These are phyloP conservation scores for Chelonus formosanus DNA, from an alignment of 2,888 invertebrate species.

Conservation along the genomic window DNA sequence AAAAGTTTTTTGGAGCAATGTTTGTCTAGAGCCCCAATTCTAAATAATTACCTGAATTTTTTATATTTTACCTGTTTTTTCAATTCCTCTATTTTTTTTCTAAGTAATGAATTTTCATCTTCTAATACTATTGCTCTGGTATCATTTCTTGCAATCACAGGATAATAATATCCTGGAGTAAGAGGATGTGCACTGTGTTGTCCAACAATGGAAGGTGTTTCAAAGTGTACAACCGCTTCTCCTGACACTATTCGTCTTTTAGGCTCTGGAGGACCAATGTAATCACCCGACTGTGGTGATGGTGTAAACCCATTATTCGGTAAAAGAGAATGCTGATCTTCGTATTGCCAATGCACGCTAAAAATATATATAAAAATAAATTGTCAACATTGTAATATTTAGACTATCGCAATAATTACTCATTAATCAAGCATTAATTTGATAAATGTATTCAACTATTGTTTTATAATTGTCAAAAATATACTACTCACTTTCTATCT, in stretches of 20 bases:
- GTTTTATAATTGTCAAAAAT: no score
- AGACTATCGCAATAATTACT: no score
- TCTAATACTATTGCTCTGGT: conserved; percentile 68
- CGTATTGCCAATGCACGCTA: conserved; percentile 59
- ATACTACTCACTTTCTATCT: conserved; percentile 53
- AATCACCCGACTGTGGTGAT: conserved; percentile 56
- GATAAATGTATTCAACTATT: no score
- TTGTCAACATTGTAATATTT: no score
- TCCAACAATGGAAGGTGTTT: conserved; percentile 57
- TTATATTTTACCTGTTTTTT: conserved; percentile 70
- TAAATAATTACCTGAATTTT: no score
- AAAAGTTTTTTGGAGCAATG: no score
- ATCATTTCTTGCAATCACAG: conserved; percentile 61
- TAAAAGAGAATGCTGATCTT: conserved; percentile 56
- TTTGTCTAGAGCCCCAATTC: no score
- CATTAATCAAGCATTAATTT: no score
- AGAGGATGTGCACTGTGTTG: conserved; percentile 57
- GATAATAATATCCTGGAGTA: conserved; percentile 59
- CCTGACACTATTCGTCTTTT: conserved; percentile 58
- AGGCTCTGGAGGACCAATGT: conserved; percentile 59
- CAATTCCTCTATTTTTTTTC: conserved; percentile 75
- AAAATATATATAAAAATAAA: conserved; percentile 11
- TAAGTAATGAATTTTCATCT: conserved; percentile 75
- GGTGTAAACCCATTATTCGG: conserved; percentile 54
- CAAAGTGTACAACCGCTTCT: conserved; percentile 59